A percentile compares a stretch with the other conserved stretches of the same genome.
phyloP scores from a whole-genome alignment of 2,113 vertebrate species.

The Myanophis thanlyinensis region DNA sequence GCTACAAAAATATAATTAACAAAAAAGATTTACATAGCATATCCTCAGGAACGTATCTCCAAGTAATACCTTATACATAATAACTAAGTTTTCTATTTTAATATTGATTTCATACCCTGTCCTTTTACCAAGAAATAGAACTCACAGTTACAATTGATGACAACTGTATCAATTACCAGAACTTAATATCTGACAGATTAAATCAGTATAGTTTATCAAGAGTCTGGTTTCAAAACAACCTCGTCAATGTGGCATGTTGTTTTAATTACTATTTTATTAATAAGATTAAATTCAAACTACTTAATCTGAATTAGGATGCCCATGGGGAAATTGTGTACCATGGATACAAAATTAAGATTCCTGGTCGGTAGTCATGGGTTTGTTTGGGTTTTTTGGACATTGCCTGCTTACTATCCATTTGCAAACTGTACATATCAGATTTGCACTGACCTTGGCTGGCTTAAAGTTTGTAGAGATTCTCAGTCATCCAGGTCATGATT shows the following conservation, averaged over 20 bases:
- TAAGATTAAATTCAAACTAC: not conserved
- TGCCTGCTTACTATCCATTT: not conserved
- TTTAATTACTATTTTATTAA: not conserved
- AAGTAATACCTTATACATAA: not conserved
- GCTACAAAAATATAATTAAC: not conserved
- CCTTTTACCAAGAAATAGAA: not conserved
- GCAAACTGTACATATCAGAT: not conserved
- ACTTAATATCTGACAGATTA: not conserved
- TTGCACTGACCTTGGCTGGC: not conserved
- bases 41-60: not conserved
- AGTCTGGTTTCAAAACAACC: not conserved
- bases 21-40: not conserved
- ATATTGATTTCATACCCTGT: not conserved
- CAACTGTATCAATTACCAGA: not conserved
- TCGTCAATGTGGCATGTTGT: not conserved
- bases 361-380: not conserved
- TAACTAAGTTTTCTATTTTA: not conserved
- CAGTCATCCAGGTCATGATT: too few relatives aligned
- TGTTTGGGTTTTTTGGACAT: not conserved
- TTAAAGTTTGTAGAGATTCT: too few relatives aligned
- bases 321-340: not conserved
- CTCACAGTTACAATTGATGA: not conserved
- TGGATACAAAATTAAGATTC: not conserved
- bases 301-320: not conserved
- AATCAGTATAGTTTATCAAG: not conserved